A percentile compares a stretch with the other conserved stretches of the same genome.
phyloP scores from a whole-genome alignment of 1,140 invertebrate species.

The Diabrotica undecimpunctata region DNA sequence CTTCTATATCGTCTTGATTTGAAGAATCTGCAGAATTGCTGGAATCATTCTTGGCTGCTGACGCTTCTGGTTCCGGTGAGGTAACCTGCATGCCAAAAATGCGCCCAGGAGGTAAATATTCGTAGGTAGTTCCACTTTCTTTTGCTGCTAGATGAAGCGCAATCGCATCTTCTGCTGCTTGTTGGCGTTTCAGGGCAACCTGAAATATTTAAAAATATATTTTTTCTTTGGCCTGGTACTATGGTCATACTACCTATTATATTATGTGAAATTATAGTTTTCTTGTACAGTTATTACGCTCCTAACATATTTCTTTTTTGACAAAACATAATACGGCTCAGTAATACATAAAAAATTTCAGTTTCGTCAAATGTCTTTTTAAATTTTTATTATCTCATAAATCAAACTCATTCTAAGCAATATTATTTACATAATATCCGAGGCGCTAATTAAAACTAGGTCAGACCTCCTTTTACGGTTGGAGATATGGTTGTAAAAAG shows the following conservation, averaged over 20 bases:
- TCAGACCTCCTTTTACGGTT: no score
- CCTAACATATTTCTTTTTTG: no score
- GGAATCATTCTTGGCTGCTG: constrained; percentile 21
- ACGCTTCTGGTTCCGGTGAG: constrained; percentile 45
- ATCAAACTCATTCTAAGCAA: no score
- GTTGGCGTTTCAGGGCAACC: constrained; percentile 95
- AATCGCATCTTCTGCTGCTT: constrained; percentile 95
- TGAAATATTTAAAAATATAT: constrained; percentile 44
- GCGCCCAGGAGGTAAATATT: constrained; percentile 82
- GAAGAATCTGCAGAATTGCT: constrained; percentile 7
- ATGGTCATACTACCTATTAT: neutral
- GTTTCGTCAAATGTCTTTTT: no score
- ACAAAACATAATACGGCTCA: no score
- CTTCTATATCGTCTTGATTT: constrained; percentile 36
- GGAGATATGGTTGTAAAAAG: no score
- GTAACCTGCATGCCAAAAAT: constrained; percentile 83
- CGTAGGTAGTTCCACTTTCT: constrained; percentile 76
- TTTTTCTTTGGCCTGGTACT: neutral
- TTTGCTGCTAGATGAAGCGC: constrained; percentile 88
- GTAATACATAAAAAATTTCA: no score
- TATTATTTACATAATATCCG: no score
- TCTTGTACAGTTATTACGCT: no score
- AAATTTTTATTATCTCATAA: no score
- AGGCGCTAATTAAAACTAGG: no score
- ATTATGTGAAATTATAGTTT: no score